A percentile compares a stretch with the other conserved stretches of the same genome.
These are phyloP conservation scores for Phaenicophaeus curvirostris DNA, from an alignment of 2,797 vertebrate genomes.

Conservation along the genomic window DNA sequence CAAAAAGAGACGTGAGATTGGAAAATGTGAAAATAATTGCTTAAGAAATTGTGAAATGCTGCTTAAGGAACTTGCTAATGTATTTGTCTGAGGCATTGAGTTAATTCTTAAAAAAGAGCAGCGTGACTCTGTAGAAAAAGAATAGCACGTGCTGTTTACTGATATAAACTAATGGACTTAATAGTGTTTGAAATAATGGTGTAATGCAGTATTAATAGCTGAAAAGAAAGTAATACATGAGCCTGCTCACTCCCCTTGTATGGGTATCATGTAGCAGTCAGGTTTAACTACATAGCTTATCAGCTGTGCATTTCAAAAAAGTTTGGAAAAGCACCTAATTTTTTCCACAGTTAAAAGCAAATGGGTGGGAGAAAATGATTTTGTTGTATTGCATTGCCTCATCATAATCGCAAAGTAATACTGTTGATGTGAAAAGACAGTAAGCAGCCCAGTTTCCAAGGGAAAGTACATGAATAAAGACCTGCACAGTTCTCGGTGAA, in stretches of 20 bases:
- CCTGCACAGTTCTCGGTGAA: no score
- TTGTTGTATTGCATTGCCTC: neutral
- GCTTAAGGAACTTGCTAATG: slow-evolving; percentile 59
- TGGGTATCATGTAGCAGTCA: accelerated
- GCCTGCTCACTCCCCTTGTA: neutral
- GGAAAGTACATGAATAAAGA: no score
- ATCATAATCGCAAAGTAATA: accelerated
- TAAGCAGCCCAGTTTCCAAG: neutral
- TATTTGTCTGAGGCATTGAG: slow-evolving; percentile 52
- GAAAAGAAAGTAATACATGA: neutral
- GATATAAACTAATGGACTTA: slow-evolving; percentile 53
- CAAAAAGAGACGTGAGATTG: slow-evolving; percentile 24
- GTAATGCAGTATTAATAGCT: slow-evolving; percentile 4
- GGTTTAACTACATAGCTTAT: neutral
- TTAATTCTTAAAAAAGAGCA: slow-evolving; percentile 58
- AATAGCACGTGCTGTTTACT: slow-evolving; percentile 35
- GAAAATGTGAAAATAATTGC: slow-evolving; percentile 70
- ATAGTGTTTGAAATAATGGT: slow-evolving; percentile 49
- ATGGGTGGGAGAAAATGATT: neutral
- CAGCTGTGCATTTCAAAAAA: accelerated
- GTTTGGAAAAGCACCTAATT: neutral
- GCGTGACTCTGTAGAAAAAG: slow-evolving; percentile 16
- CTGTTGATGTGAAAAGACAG: neutral
- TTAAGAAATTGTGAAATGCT: slow-evolving; percentile 61
- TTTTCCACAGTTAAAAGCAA: neutral